A percentile compares a stretch with the other conserved stretches of the same genome.
Conservation (phyloP, 1,140 invertebrate genomes). For the Antheraea mylitta region DNA sequence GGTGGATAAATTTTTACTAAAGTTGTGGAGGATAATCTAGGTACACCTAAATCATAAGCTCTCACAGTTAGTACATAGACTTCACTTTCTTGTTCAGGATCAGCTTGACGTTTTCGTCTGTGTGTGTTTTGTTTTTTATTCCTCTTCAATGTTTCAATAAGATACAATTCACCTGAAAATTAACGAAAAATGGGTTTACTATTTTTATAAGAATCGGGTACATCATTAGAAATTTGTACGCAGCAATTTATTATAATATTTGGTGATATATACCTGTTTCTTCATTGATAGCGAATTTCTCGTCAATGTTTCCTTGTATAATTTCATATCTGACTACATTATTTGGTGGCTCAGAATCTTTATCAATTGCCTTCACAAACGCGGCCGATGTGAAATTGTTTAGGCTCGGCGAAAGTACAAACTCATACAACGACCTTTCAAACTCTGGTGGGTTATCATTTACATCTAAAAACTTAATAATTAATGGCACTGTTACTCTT, state of each 20-base stretch:
- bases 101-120: constrained; percentile 72
- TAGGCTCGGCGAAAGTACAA: constrained; percentile 86
- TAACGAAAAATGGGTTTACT: constrained; percentile 17
- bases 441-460: constrained; percentile 94
- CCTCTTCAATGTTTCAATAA: constrained; percentile 77
- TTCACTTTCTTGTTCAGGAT: constrained; percentile 72
- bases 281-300: constrained; percentile 89
- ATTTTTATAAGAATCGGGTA: not conserved
- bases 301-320: constrained; percentile 87
- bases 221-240: no score
- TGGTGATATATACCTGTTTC: constrained; percentile 81
- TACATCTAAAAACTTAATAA: constrained; percentile 88
- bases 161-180: constrained; percentile 71
- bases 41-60: constrained; percentile 90
- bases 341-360: constrained; percentile 91
- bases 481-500: constrained; percentile 84
- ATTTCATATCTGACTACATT: constrained; percentile 92
- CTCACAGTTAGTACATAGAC: constrained; percentile 83
- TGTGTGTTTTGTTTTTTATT: constrained; percentile 67
- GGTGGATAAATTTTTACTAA: constrained; percentile 84
- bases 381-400: constrained; percentile 86
- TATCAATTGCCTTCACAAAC: constrained; percentile 88
- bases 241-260: constrained; percentile 4
- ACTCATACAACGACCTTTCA: constrained; percentile 89
- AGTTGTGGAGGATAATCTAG: constrained; percentile 83